Evolutionary conservation across 64 coral and sea anemone genomes (phyloP), one percentile per base, ranked within the genome.

Genomic region (Platygyra sinensis): DNA sequence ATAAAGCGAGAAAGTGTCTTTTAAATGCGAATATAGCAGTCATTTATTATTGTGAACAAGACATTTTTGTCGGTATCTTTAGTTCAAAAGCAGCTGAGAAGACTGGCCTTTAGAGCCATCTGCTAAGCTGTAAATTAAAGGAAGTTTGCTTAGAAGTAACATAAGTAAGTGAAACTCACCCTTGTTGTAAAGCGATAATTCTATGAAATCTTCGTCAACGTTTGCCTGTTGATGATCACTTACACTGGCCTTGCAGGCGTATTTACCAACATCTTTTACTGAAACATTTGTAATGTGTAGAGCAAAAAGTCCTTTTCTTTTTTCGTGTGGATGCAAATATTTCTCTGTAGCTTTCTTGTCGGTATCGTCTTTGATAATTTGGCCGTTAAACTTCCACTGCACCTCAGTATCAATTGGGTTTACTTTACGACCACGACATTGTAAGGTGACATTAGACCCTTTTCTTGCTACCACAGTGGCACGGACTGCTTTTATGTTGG

Each of bases 171-270:
- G 10, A 69, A 69, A 69, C 65, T 69, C 65, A 69, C 65, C 6
- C 10, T 69, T 27, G 8, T 28, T 27, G 22, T 69, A 27, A n/a
- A 69, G 4, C n/a, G 65, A 22, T 20, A 85, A n/a, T 3, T 85
- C 22, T 85, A 64, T 50, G 16, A 9, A 27, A 24, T 63, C 31
- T 27, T 71, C 14, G 3, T 18, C 8, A 16, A 0, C 13, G 38
- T 4, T 10, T 4, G 28, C 9, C 0, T 29, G 16, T 2, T 0
- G 0, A 6, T 1, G 12, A 39, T 28, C 3, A 6, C 18, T 0
- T 17, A 61, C 55, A 29, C 15, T 0, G 9, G 15, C 81, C 10
- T 27, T 16, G 39, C 81, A 85, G 4, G 12, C 19, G 46, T 85
- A 85, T 49, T 67, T 11, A 71, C 81, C 81, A 17, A 39, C 63